These are phyloP conservation scores for Dasypogon diadema DNA, from an alignment of 2,888 invertebrate genomes.

Conservation along the genomic window DNA sequence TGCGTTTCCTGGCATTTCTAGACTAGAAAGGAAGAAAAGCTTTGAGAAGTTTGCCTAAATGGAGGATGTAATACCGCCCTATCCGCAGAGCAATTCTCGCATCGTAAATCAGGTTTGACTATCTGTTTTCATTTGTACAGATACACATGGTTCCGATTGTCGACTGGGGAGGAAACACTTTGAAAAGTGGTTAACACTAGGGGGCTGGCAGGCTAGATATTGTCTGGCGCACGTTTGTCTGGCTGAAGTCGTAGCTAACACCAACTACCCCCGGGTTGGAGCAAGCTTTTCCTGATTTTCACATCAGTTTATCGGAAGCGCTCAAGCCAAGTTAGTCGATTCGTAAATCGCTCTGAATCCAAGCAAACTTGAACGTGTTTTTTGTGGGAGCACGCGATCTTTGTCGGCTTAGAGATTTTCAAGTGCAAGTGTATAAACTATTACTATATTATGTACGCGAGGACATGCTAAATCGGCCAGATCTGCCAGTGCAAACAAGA, in stretches of 20 bases:
- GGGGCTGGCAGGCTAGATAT: not conserved
- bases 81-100: not conserved
- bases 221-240: conserved; percentile 46
- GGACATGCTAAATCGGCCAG: not conserved
- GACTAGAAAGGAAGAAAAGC: not conserved
- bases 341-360: conserved; percentile 5
- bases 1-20: not conserved
- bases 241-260: not conserved
- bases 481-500: not conserved
- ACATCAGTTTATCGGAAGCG: conserved; percentile 36
- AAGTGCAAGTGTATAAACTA: not conserved
- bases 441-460: not conserved
- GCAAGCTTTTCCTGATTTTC: conserved; percentile 42
- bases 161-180: conserved; percentile 28
- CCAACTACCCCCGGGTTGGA: not conserved
- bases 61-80: not conserved
- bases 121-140: not conserved
- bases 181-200: conserved; percentile 24
- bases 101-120: conserved; percentile 12
- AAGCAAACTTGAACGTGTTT: not conserved
- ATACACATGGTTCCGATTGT: conserved; percentile 3
- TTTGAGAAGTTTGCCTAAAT: not conserved
- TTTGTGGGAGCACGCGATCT: not conserved
- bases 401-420: not conserved
- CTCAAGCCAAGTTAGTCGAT: conserved; percentile 25